Evolutionary conservation across 1,140 invertebrate genomes (phyloP), one percentile per base, ranked within the genome.

Genomic region (Colletes gigas): DNA sequence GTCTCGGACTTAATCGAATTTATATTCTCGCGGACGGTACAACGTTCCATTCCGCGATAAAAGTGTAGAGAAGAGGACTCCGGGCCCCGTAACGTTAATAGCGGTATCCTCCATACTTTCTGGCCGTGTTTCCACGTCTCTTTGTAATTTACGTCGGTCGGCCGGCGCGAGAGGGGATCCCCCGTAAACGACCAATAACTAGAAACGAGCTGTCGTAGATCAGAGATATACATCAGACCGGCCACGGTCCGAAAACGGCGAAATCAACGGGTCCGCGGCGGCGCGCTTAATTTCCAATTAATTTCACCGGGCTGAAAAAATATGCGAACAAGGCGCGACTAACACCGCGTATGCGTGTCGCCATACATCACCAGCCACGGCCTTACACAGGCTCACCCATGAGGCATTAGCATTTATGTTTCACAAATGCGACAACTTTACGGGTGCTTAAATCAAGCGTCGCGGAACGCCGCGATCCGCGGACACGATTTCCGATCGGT

Each of bases 211-310:
- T 74, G 63, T 74, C 77, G 81, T 83, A 83, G 70, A 83, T 80
- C 70, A 74, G 52, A 80, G 63, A 74, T 79, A 74, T 74, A 71
- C 81, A 80, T 83, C 65, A 41, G 17, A 30, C 8, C 1, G 21
- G 30, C 30, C 30, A 15, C 17, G 68, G 62, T 19, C 68, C 75
- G 70, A 76, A 86, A 83, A 70, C 69, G 50, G 52, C 59, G 78
- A 65, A 50, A 67, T 59, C 75, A 65, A 57, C 41, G 39, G 55
- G 50, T 39, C 70, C 71, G 54, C 54, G 77, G 55, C 15, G 41
- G 55, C 70, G 69, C 69, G 77, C 81, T 88, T 89, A 87, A 89
- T 90, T 89, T 88, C 83, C 86, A 89, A 90, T 90, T 90, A 88
- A 90, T 89, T 87, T 82, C 67, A 78, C 66, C 30, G 54, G 66